Conservation (phyloP, 1,140 invertebrate genomes). For the Drosophila trapezifrons region DNA sequence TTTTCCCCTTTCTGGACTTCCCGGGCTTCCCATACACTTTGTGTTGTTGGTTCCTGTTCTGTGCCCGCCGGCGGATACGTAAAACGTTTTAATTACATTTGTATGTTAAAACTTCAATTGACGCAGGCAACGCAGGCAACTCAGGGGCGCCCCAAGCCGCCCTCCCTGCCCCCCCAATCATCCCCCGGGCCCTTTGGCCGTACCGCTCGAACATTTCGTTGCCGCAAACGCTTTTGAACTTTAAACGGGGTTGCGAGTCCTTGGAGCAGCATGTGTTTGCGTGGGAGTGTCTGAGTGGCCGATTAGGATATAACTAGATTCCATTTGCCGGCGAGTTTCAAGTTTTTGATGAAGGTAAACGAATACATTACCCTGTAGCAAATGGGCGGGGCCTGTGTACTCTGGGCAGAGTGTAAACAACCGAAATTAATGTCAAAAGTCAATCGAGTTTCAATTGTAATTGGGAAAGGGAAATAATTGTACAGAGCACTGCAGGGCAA, state of each 20-base stretch:
- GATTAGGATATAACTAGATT: slow-evolving; percentile 81
- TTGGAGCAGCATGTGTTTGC: slow-evolving; percentile 31
- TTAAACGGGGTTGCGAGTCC: slow-evolving; percentile 54
- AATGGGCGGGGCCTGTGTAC: slow-evolving; percentile 24
- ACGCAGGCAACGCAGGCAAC: slow-evolving; percentile 39
- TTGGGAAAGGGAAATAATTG: neutral
- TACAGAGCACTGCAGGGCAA: neutral
- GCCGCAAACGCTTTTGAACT: slow-evolving; percentile 79
- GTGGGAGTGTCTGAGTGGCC: slow-evolving; percentile 60
- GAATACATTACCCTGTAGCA: slow-evolving; percentile 27
- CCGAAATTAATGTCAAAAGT: slow-evolving; percentile 25
- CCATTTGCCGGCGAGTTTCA: slow-evolving; percentile 59
- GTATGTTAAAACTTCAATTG: slow-evolving; percentile 83
- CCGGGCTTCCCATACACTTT: slow-evolving; percentile 60
- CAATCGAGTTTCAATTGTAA: slow-evolving; percentile 13
- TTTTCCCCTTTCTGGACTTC: slow-evolving; percentile 66
- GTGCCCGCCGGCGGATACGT: slow-evolving; percentile 73
- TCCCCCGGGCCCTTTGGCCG: neutral
- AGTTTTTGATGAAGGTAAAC: slow-evolving; percentile 76
- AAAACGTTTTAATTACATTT: slow-evolving; percentile 83
- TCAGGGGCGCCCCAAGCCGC: slow-evolving; percentile 20
- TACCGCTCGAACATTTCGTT: slow-evolving; percentile 36
- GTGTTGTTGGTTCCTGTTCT: slow-evolving; percentile 66
- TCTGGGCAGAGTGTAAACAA: slow-evolving; percentile 21
- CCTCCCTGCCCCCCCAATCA: neutral